Conservation (phyloP, 2,113 vertebrate species). For the Chaetodon auriga region DNA sequence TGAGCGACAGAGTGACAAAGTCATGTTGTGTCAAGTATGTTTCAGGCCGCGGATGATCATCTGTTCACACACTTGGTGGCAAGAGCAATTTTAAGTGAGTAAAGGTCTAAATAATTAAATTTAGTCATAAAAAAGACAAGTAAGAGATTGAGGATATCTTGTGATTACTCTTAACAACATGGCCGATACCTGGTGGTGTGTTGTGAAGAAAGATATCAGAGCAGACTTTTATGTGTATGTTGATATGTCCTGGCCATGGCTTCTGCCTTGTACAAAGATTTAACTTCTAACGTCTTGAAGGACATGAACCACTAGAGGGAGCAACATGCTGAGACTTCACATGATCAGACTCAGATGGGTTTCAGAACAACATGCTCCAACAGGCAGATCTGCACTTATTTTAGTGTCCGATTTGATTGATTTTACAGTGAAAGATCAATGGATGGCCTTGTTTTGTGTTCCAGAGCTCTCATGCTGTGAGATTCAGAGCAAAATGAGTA, state of each 20-base stretch:
- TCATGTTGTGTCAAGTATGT: not conserved
- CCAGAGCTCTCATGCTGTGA: not conserved
- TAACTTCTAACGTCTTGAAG: not conserved
- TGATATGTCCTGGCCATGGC: no score
- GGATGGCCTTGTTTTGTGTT: not conserved
- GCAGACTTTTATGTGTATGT: not conserved
- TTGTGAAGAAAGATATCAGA: not conserved
- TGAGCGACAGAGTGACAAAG: not conserved
- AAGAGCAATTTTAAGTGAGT: not conserved
- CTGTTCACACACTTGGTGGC: not conserved
- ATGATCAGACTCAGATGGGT: not conserved
- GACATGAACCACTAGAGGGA: constrained; percentile 50
- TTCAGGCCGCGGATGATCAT: not conserved
- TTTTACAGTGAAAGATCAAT: not conserved
- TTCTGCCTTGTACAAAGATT: not conserved
- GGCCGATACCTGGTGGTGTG: not conserved
- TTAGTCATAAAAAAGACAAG: not conserved
- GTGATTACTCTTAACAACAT: not conserved
- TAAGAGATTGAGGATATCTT: not conserved
- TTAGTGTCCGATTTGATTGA: not conserved
- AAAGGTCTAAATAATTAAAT: not conserved
- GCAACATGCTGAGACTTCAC: not conserved
- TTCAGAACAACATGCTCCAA: not conserved
- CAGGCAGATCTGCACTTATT: not conserved
- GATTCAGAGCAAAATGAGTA: not conserved